These are phyloP conservation scores for Eupsittula cactorum DNA, from an alignment of 2,113 vertebrate species.

Conservation along the genomic window DNA sequence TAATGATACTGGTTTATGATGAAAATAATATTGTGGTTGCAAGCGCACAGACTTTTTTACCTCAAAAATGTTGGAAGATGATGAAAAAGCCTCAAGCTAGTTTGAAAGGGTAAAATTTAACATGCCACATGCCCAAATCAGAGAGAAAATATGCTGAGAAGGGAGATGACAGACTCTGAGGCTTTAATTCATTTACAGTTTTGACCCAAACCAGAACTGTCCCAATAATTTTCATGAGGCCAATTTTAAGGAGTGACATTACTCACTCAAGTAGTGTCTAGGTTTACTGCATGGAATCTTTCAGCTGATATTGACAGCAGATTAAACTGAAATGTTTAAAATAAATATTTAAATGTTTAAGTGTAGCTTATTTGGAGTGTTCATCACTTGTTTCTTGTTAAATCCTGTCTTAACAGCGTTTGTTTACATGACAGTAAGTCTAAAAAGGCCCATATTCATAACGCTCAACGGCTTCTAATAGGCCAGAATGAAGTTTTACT, in stretches of 20 bases:
- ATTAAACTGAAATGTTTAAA: background rate
- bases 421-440: slow-evolving; percentile 3
- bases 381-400: background rate
- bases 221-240: background rate
- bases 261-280: background rate
- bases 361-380: background rate
- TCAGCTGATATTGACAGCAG: background rate
- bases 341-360: background rate
- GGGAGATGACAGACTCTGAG: background rate
- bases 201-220: background rate
- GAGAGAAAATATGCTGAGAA: background rate
- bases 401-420: slow-evolving; percentile 22
- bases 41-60: background rate
- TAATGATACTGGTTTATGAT: background rate
- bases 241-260: background rate
- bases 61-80: background rate
- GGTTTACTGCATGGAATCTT: background rate
- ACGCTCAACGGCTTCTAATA: background rate
- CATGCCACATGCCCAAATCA: background rate
- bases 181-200: background rate
- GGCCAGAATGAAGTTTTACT: background rate
- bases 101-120: background rate
- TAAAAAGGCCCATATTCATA: background rate
- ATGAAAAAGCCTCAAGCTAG: background rate
- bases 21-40: background rate